Base-by-base conservation (phyloP, 2,797 vertebrate genomes). In the Falco rusticolus region DNA sequence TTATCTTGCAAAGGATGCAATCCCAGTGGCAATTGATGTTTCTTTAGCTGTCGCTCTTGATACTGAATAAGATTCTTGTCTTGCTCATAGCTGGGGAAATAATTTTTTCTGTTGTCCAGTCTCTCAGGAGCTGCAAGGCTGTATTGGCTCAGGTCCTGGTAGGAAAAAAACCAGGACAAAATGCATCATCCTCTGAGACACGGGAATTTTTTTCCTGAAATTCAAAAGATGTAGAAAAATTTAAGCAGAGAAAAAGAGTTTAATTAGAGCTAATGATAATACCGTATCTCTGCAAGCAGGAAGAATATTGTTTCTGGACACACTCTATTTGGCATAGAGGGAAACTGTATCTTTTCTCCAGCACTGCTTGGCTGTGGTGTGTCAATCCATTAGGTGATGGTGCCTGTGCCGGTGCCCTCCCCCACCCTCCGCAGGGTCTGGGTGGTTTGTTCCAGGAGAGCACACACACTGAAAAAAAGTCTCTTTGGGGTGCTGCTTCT, bases 131-230 rank as follows among this genome's bases (percentile, higher is more conserved):
- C 16, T 48, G 26, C 65, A 10, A 34, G 34, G 51, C 6, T 26
- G 3, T 59, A 4, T 82, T 14, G 8, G n/a, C 51, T 84, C 34
- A 69, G 48, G 9, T 78, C 16, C 12, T 11, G 6, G 16, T 19
- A 13, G 1, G 7, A 2, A 9, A 8, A 13, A 25, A 60, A 8
- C 5, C 6, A 33, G 9, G 6, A 10, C 29, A 64, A 60, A 96
- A 76, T 45, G 19, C 1, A 2, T 51, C 1, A 0, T 86, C 21
- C 11, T 82, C 59, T 66, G 72, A 71, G 28, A 64, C 1, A 0
- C 8, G 29, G 50, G 53, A 57, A 0, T 54, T 79, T 82, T 72
- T 50, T 41, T 22, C 5, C 54, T 41, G 26, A 51, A 69, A 61
- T 68, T 51, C 21, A 50, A 43, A 83, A 70, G 13, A 68, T 53